Percentiles rank a stretch among this genome's conserved stretches.
Conservation (phyloP, 2,113 vertebrate species). For the Oplegnathus fasciatus region DNA sequence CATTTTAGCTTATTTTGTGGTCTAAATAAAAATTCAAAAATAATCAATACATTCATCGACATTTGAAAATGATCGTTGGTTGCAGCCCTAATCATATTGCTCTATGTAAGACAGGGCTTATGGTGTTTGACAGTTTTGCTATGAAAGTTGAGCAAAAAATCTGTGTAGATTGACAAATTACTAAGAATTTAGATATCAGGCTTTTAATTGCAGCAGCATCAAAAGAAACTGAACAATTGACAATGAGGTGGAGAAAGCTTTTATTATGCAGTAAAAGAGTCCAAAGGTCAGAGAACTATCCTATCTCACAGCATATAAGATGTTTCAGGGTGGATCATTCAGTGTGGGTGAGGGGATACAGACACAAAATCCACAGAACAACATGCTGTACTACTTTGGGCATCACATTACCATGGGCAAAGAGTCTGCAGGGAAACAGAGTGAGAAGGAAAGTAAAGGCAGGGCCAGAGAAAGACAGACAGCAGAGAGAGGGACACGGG, state of each 20-base stretch:
- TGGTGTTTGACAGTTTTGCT: not conserved
- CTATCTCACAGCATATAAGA: too few species aligned
- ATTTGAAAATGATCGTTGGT: not conserved
- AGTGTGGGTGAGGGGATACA: not conserved
- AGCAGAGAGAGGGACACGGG: not conserved
- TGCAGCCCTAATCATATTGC: not conserved
- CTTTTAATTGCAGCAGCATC: not conserved
- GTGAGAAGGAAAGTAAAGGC: slow-evolving; percentile 20
- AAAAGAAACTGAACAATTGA: not conserved
- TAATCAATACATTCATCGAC: not conserved
- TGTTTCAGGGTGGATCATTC: not conserved
- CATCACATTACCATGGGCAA: slow-evolving; percentile 34
- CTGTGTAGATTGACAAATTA: not conserved
- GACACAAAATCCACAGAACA: not conserved
- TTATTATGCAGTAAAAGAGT: not conserved
- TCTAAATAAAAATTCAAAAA: not conserved
- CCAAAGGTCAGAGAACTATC: not conserved
- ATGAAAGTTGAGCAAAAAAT: not conserved
- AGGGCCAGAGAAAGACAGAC: slow-evolving; percentile 15
- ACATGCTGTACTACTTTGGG: slow-evolving; percentile 13
- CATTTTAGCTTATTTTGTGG: not conserved
- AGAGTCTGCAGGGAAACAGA: slow-evolving; percentile 11
- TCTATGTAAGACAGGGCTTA: not conserved
- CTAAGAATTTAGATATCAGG: not conserved
- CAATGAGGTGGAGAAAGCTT: not conserved